These are phyloP conservation scores for Rhyacophila evoluta DNA, from an alignment of 2,888 invertebrate species.

Conservation along the genomic window DNA sequence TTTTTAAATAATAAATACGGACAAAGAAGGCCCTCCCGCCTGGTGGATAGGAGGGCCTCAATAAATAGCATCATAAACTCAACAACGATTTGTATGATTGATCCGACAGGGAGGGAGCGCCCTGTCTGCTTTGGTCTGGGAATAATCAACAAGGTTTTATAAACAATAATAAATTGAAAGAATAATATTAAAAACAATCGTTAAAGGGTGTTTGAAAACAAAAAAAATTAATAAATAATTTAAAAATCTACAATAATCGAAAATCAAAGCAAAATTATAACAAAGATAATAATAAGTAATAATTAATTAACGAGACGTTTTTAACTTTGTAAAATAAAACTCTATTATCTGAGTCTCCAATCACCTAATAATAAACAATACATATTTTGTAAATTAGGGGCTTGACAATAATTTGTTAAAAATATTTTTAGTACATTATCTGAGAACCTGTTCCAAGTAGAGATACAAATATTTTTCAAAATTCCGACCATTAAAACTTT, in stretches of 20 bases:
- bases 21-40: neutral
- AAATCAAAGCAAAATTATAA: conserved; percentile 47
- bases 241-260: conserved; percentile 23
- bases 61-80: neutral
- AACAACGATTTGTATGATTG: conserved; percentile 6
- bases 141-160: conserved; percentile 38
- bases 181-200: conserved; percentile 25
- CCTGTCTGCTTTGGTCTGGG: conserved; percentile 43
- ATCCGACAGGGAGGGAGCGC: conserved; percentile 20
- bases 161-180: conserved; percentile 33
- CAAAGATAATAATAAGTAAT: conserved; percentile 45
- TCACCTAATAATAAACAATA: conserved; percentile 54
- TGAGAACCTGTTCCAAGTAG: neutral
- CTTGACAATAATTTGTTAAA: conserved; percentile 37
- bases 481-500: no score
- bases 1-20: conserved; percentile 1
- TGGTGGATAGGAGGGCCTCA: neutral
- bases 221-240: conserved; percentile 35
- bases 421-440: conserved; percentile 35
- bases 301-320: conserved; percentile 51
- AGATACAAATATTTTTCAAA: no score
- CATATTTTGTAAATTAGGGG: conserved; percentile 40
- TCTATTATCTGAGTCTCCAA: conserved; percentile 53
- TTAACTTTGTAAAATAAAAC: conserved; percentile 55
- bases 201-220: conserved; percentile 29